A percentile compares a stretch with the other conserved stretches of the same genome.
These are phyloP conservation scores for Odontesthes bonariensis DNA, from an alignment of 2,113 vertebrate species.

Conservation along the genomic window DNA sequence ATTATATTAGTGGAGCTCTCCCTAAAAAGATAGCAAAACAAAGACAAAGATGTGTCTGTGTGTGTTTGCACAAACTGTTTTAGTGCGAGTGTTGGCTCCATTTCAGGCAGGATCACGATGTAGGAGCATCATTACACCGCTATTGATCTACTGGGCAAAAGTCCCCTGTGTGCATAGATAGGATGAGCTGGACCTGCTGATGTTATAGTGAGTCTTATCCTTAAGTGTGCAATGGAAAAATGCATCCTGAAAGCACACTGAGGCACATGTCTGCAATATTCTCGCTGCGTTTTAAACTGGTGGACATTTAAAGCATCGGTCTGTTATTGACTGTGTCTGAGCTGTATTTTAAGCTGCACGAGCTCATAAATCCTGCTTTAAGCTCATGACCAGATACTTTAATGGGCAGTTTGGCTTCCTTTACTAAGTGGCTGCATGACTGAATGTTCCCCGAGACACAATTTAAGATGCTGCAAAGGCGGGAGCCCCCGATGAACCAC, in stretches of 20 bases:
- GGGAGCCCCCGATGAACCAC: not conserved
- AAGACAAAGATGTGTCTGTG: not conserved
- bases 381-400: conserved; percentile 32
- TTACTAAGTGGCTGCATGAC: conserved; percentile 4
- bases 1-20: no score
- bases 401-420: conserved; percentile 7
- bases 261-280: not conserved
- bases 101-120: not conserved
- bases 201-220: conserved; percentile 14
- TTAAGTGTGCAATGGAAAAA: conserved; percentile 20
- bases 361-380: conserved; percentile 26
- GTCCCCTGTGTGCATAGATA: conserved; percentile 4
- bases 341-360: conserved; percentile 45
- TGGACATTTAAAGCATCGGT: no score
- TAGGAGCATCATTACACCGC: conserved; percentile 36
- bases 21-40: no score
- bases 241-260: conserved; percentile 5
- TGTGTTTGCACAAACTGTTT: not conserved
- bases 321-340: not conserved
- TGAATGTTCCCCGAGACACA: conserved; percentile 29
- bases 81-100: conserved; percentile 21
- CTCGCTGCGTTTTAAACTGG: not conserved
- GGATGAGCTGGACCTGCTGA: conserved; percentile 5
- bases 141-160: conserved; percentile 52
- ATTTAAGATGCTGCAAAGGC: conserved; percentile 29